These are phyloP conservation scores for Sus cebifrons DNA, from an alignment of 2,797 vertebrate genomes.

Conservation along the genomic window DNA sequence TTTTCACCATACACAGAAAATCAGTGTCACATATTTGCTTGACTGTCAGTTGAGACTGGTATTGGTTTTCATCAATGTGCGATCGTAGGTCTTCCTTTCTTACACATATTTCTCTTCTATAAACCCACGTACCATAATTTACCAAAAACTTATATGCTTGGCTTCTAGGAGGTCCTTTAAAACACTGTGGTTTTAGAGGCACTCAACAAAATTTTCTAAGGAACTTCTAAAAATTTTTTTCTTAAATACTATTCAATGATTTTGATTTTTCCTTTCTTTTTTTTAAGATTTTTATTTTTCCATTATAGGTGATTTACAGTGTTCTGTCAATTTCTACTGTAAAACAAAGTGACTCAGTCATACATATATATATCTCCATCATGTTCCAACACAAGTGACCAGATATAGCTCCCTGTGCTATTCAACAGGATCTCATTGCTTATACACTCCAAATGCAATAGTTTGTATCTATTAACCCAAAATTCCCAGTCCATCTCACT, in stretches of 20 bases:
- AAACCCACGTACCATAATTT: neutral
- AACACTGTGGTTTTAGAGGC: neutral
- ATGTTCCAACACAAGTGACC: too few species aligned
- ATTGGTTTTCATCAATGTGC: slow-evolving; percentile 7
- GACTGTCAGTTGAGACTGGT: neutral
- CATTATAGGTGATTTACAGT: too few species aligned
- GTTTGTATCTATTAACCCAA: too few species aligned
- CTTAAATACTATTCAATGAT: neutral
- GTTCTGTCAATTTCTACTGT: too few species aligned
- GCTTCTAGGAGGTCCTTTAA: neutral
- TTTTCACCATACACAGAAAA: neutral
- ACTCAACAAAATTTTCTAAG: neutral
- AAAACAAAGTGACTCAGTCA: too few species aligned
- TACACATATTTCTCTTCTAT: neutral
- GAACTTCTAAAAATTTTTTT: neutral
- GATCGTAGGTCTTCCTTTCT: neutral
- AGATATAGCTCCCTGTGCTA: too few species aligned
- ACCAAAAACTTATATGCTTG: neutral
- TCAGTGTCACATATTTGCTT: neutral
- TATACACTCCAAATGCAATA: too few species aligned
- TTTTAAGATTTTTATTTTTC: too few species aligned
- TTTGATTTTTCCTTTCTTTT: neutral
- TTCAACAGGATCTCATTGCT: too few species aligned
- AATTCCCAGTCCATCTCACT: too few species aligned
- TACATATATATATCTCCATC: too few species aligned